Evolutionary conservation across 2,888 invertebrate genomes (phyloP).

Genomic region (Pollenia amentaria): DNA sequence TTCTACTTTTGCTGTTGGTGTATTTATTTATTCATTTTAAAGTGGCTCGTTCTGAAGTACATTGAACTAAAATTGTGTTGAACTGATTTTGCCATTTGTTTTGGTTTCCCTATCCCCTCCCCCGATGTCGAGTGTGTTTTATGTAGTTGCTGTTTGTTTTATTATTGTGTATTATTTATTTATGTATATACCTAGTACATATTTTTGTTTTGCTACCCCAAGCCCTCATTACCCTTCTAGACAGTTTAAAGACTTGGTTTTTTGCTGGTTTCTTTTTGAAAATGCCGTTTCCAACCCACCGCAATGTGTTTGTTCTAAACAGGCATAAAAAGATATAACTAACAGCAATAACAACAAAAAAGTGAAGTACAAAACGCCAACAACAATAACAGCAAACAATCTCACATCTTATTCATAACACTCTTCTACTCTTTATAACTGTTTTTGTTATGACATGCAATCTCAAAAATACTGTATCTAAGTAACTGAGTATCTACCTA

Average conservation of each 20-base stretch:
- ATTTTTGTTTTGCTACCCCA: conserved; percentile 41
- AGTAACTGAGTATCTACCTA: background rate
- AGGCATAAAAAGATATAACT: background rate
- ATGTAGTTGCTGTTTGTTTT: conserved; percentile 47
- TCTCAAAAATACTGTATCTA: conserved; percentile 6
- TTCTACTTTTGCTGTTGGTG: conserved; percentile 40
- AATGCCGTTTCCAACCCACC: conserved; percentile 60
- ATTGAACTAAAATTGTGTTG: conserved; percentile 69
- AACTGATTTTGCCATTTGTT: conserved; percentile 68
- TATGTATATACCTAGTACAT: background rate
- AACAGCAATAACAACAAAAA: background rate
- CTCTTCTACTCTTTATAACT: conserved; percentile 1
- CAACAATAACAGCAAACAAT: conserved; percentile 10
- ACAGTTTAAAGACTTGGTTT: conserved; percentile 1
- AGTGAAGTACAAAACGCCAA: conserved; percentile 32
- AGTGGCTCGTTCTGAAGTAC: conserved; percentile 64
- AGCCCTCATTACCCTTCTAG: conserved; percentile 42
- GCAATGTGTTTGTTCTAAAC: conserved; percentile 35
- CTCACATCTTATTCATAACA: background rate
- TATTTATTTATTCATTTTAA: conserved; percentile 54
- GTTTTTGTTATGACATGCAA: conserved; percentile 40
- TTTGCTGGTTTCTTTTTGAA: conserved; percentile 39
- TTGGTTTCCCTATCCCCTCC: conserved; percentile 9
- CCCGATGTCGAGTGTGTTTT: conserved; percentile 36
- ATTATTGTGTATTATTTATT: conserved; percentile 32